These are phyloP conservation scores for Aspidiotus destructor DNA, from an alignment of 2,888 invertebrate species.

Conservation along the genomic window DNA sequence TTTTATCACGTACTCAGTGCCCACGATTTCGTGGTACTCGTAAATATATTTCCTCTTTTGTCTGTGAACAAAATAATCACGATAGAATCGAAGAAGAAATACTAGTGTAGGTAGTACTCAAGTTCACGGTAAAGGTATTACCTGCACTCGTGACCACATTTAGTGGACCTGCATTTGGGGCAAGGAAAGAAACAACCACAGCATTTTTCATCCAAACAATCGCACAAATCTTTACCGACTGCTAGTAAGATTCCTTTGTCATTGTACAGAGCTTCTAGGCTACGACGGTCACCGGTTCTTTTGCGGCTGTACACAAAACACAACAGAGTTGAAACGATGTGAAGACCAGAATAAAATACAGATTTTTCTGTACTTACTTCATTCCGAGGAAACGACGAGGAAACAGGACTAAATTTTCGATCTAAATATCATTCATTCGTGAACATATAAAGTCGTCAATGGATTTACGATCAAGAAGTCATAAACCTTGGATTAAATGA, in stretches of 20 bases:
- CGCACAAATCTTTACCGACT: conserved; percentile 65
- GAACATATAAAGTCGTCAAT: too few relatives aligned
- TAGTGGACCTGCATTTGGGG: conserved; percentile 58
- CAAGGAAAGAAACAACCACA: conserved; percentile 79
- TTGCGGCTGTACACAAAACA: conserved; percentile 7
- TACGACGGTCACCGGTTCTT: background rate
- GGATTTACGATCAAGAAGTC: too few relatives aligned
- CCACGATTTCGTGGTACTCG: conserved; percentile 22
- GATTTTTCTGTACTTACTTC: too few relatives aligned
- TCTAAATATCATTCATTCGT: too few relatives aligned
- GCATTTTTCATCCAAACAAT: conserved; percentile 68
- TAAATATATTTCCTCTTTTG: conserved; percentile 21
- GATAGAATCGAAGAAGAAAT: background rate
- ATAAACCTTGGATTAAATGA: too few relatives aligned
- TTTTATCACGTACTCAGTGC: conserved; percentile 11
- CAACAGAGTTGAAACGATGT: background rate
- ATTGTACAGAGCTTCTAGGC: conserved; percentile 50
- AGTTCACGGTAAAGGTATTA: conserved; percentile 37
- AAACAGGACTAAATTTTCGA: too few relatives aligned
- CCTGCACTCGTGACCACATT: conserved; percentile 75
- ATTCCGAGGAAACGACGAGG: too few relatives aligned
- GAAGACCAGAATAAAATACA: too few relatives aligned
- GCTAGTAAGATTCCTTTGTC: conserved; percentile 55
- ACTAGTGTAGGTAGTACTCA: background rate
- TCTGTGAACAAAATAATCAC: background rate